These are phyloP conservation scores for Microcebus murinus DNA, from an alignment of 2,113 vertebrate species.

Conservation along the genomic window DNA sequence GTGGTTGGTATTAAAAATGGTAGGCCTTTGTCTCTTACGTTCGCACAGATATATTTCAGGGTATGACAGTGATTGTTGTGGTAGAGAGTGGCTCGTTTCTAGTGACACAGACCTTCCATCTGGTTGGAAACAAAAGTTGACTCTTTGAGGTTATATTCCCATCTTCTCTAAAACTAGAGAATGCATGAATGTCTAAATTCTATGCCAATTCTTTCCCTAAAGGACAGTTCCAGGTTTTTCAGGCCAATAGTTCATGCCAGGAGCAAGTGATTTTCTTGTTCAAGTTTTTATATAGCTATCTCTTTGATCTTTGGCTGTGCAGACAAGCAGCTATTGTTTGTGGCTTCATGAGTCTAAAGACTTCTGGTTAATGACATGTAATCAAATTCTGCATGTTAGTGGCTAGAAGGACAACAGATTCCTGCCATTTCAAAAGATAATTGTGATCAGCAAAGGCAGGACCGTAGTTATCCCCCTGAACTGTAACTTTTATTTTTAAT, in stretches of 20 bases:
- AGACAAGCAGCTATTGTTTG: background rate
- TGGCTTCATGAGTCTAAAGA: background rate
- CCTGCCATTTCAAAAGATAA: background rate
- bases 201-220: background rate
- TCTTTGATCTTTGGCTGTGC: background rate
- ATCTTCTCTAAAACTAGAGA: background rate
- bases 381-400: background rate
- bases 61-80: rapidly evolving
- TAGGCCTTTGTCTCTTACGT: background rate
- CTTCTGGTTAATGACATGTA: background rate
- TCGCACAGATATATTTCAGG: rapidly evolving
- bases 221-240: background rate
- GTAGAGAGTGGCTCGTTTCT: background rate
- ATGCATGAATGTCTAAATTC: background rate
- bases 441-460: background rate
- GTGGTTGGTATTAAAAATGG: background rate
- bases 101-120: background rate
- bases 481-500: background rate
- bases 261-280: background rate
- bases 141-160: background rate
- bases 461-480: background rate
- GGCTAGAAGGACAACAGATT: background rate
- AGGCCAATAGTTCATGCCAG: background rate
- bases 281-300: background rate
- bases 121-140: background rate